Base-by-base conservation (phyloP, 1,140 invertebrate species). In the Sitophilus oryzae region DNA sequence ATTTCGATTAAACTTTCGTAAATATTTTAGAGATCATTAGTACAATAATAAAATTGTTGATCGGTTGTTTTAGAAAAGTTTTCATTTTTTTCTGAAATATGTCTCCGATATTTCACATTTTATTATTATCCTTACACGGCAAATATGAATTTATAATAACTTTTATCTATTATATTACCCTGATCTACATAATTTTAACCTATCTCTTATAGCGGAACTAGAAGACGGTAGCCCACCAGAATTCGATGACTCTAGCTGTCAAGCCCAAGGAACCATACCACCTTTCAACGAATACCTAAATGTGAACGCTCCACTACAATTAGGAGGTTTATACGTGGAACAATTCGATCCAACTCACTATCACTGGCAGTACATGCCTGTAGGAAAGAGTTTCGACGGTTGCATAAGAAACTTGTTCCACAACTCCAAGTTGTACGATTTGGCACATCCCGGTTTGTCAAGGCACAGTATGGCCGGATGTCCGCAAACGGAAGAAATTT, bases 271-370 rank as follows among this genome's bases (percentile, higher is more conserved):
- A 9, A 82, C 79, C 0, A 91, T 97, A 58, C 91, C 91, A 10
- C 91, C 93, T 1, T 96, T 96, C 73, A 96, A 95, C 71, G 92
- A 96, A 72, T 97, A 94, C 66, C 76, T 98, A 2, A 98, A 98
- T 75, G 92, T 98, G 0, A 96, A 97, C 74, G 85, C 91, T 0
- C 92, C 94, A 0, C 75, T 98, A 19, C 93, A 98, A 77, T 79
- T 98, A 40, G 94, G 94, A 30, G 95, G 95, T 1, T 72, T 92
- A 2, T 88, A 90, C 65, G 83, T 91, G 14, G 87, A 91, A 63
- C 85, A 88, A 59, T 89, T 90, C 58, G 90, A 93, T 62, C 88
- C 88, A 0, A 83, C 83, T 8, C 82, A 88, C 46, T 94, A 91
- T 68, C 83, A 86, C 59, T 92, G 86, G 88, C 84, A 86, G 61